Base-by-base conservation (phyloP, 1,140 invertebrate species). In the Drosophila kohkoa region DNA sequence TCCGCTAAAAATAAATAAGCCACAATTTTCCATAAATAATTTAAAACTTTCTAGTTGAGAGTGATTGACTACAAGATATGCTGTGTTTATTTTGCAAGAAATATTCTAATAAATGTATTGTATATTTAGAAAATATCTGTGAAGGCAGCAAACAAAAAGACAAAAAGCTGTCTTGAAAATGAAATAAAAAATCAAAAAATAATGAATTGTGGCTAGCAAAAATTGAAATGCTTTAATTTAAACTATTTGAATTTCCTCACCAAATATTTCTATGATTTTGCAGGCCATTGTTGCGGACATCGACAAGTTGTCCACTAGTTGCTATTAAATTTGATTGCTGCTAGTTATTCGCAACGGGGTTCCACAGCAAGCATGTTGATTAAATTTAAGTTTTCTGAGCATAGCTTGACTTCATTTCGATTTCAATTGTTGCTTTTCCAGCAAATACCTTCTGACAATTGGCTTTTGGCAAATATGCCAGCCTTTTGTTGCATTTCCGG, bases 361-460 rank as follows among this genome's bases (percentile, higher is more conserved):
- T 5, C 38, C 16, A 1, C 30, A 30, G 8, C 6, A 6, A 49
- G 35, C 48, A 13, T 41, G 63, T 73, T 67, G 48, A 77, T 73
- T 62, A 63, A 67, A 67, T 77, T 68, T 10, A 63, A 73, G 16
- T 60, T 67, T 54, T 60, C 11, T 32, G 8, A 8, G 16, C 51
- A 58, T 32, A 46, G 15, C 20, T 58, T 66, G 28, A n/a, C 35
- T 35, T 59, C 52, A 59, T 16, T 32, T 52, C 30, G 49, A 15
- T 45, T 60, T 25, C 65, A 60, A 38, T 63, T 72, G 69, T 48
- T 46, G 62, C 16, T 25, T 59, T 67, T 15, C 28, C 6, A 10
- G 45, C 16, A 71, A 65, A 51, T 65, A 57, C 46, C 52, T 54
- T 41, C 5, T 60, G 55, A 73, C 74, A 63, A 75, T 70, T 64